Evolutionary conservation across 2,888 invertebrate species (phyloP), one percentile per base, ranked within the genome.

Genomic region (Synergus umbraculus): DNA sequence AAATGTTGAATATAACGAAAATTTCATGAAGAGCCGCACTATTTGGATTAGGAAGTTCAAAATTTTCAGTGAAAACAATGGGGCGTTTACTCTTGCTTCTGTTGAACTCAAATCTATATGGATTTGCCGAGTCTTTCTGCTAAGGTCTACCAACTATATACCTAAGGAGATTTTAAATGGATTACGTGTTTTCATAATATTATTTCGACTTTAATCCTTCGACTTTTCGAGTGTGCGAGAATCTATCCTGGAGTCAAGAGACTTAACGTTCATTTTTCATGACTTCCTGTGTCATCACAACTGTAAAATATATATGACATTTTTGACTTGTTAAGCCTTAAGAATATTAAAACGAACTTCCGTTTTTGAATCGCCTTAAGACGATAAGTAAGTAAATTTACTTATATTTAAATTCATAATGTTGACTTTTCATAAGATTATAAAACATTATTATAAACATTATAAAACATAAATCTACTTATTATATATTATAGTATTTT

Each of bases 131-230:
- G 65, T 9, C 12, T 15, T 9, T n/a, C 29, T 15, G 18, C 13
- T 29, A 44, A 22, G 22, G 22, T 18, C 43, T 15, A 22, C 29
- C 8, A 13, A 54, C 73, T 54, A 37, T 37, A 37, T 37, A 73
- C 73, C 54, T 54, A 67, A 10, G 43, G 4, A 66, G 43, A 9
- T 66, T 46, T 44, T 67, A 73, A 73, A 54, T 73, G 73, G 73
- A 73, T 73, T 73, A 54, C 54, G 37, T 73, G 73, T 73, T 73
- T 73, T 73, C 73, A 73, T 54, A 73, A 73, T 73, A 73, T 73
- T 73, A 73, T 73, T 73, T 54, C 73, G 49, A 49, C 9, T 29
- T 37, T 73, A 73, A 73, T 73, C 73, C 54, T 37, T 46, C n/a
- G 29, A 69, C 46, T 43, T 46, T 9, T 13, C 13, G 5, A 60